Percentiles rank a stretch among this genome's conserved stretches.
phyloP scores from a whole-genome alignment of 92 coral and sea anemone genomes.

The Porites lobata region DNA sequence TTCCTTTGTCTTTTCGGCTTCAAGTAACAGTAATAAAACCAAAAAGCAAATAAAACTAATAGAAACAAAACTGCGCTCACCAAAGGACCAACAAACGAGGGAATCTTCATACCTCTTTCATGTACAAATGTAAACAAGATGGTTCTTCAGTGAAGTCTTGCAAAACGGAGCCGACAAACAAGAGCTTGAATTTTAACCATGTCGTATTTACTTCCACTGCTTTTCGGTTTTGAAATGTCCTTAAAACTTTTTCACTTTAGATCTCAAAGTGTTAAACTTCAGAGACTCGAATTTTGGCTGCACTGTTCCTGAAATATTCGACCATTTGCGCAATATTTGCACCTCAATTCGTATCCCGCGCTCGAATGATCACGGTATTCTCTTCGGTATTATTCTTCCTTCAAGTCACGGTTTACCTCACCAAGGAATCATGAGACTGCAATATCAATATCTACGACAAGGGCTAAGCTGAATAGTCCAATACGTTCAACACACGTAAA shows the following conservation, averaged over 20 bases:
- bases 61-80: conserved; percentile 27
- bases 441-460: conserved; percentile 2
- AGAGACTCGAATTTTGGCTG: background rate
- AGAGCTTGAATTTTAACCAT: background rate
- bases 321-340: background rate
- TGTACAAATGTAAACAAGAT: background rate
- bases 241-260: background rate
- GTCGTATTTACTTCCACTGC: background rate
- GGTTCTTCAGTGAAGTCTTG: background rate
- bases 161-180: background rate
- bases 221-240: background rate
- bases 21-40: conserved; percentile 45
- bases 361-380: background rate
- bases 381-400: background rate
- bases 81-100: conserved; percentile 47
- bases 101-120: conserved; percentile 12
- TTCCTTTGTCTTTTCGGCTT: conserved; percentile 41
- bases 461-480: background rate
- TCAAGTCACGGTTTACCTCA: background rate
- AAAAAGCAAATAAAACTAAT: conserved; percentile 23
- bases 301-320: background rate
- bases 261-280: no score
- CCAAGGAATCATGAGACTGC: background rate
- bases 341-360: background rate
- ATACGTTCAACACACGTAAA: background rate